Conservation (phyloP, 2,888 invertebrate genomes). For the Epinotia nisella region DNA sequence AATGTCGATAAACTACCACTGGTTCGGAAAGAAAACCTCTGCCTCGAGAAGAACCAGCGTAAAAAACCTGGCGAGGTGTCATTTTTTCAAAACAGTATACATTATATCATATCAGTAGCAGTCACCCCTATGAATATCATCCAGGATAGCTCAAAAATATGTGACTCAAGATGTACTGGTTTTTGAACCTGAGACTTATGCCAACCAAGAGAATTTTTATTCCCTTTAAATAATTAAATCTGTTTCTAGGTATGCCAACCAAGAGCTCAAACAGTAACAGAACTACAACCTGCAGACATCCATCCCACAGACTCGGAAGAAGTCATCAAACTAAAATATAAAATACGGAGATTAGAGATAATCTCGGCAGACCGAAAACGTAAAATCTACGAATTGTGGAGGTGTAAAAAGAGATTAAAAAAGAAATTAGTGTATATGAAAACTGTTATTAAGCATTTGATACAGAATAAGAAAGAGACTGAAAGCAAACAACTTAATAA, state of each 20-base stretch:
- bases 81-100: too few species aligned
- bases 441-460: slow-evolving; percentile 65
- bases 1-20: too few species aligned
- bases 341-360: slow-evolving; percentile 65
- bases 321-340: slow-evolving; percentile 66
- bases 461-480: slow-evolving; percentile 56
- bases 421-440: slow-evolving; percentile 66
- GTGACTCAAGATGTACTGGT: too few species aligned
- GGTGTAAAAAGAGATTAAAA: slow-evolving; percentile 59
- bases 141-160: too few species aligned
- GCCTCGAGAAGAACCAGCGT: too few species aligned
- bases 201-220: too few species aligned
- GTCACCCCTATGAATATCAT: too few species aligned
- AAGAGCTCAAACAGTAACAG: slow-evolving; percentile 63
- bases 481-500: slow-evolving; percentile 30
- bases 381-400: slow-evolving; percentile 67
- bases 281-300: slow-evolving; percentile 57
- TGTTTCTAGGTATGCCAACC: slow-evolving; percentile 67
- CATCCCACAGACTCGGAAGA: slow-evolving; percentile 64
- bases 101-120: too few species aligned
- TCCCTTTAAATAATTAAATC: not conserved
- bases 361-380: slow-evolving; percentile 67
- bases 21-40: too few species aligned
- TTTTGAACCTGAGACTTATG: too few species aligned
- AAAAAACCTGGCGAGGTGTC: too few species aligned